Evolutionary conservation across 2,113 vertebrate species (phyloP).

Genomic region (Lophotis ruficrista): DNA sequence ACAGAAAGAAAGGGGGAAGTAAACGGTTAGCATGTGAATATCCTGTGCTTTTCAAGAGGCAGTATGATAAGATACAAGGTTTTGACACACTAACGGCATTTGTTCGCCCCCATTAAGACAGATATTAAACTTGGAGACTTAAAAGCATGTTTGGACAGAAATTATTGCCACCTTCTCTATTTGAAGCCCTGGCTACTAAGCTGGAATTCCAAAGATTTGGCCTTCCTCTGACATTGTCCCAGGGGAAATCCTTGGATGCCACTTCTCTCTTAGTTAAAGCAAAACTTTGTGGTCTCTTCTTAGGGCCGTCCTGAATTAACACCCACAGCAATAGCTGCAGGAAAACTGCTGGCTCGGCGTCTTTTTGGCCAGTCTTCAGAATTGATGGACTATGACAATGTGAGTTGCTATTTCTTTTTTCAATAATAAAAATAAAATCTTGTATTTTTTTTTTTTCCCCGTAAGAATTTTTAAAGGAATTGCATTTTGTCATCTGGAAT

Average conservation of each 20-base stretch:
- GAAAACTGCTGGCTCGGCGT: constrained; percentile 87
- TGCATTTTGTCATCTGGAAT: neutral
- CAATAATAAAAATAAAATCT: neutral
- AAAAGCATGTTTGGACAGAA: neutral
- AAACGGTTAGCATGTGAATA: neutral
- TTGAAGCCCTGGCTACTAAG: neutral
- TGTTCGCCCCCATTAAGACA: neutral
- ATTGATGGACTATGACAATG: constrained; percentile 91
- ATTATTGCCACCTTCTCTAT: neutral
- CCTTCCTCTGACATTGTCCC: neutral
- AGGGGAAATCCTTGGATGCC: neutral
- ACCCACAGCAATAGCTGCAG: constrained; percentile 89
- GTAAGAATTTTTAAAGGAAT: neutral
- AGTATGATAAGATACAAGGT: neutral
- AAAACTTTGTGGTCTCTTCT: neutral
- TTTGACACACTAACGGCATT: neutral
- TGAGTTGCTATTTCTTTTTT: constrained; percentile 72
- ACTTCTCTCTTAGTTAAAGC: neutral
- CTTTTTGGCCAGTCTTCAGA: constrained; percentile 77
- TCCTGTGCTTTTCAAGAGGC: neutral
- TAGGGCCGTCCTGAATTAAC: constrained; percentile 95
- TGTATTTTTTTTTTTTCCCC: neutral
- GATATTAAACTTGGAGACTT: neutral
- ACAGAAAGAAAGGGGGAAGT: neutral
- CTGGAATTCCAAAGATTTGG: constrained; percentile 36